phyloP scores from a whole-genome alignment of 2,888 invertebrate species.

The Drosophila fulvimacula region DNA sequence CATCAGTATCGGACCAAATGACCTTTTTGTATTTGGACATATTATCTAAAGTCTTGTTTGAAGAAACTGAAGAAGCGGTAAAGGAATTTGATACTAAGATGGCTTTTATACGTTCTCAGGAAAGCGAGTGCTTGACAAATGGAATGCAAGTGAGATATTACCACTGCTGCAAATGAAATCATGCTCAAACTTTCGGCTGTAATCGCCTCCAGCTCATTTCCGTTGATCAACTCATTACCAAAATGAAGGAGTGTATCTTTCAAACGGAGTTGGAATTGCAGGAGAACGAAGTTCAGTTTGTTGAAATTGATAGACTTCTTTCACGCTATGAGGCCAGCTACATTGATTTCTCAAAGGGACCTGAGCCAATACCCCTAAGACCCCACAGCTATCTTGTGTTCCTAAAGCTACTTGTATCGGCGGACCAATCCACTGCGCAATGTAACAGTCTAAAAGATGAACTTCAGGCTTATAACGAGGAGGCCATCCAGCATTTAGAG shows the following conservation, averaged over 20 bases:
- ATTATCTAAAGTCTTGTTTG: conserved; percentile 46
- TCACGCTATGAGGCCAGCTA: conserved; percentile 14
- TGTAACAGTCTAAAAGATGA: conserved; percentile 38
- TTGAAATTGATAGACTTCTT: conserved; percentile 30
- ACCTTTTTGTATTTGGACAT: conserved; percentile 60
- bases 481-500: neutral
- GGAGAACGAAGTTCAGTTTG: conserved; percentile 34
- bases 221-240: conserved; percentile 32
- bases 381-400: conserved; percentile 31
- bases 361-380: neutral
- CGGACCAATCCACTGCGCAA: conserved; percentile 37
- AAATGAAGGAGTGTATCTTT: conserved; percentile 26
- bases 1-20: conserved; percentile 35
- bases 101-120: conserved; percentile 49
- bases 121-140: conserved; percentile 36
- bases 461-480: conserved; percentile 33
- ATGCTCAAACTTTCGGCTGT: neutral
- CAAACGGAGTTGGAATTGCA: conserved; percentile 52
- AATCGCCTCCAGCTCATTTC: conserved; percentile 24
- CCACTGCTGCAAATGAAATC: neutral
- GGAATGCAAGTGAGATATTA: conserved; percentile 34
- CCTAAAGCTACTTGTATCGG: conserved; percentile 41
- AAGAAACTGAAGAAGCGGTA: conserved; percentile 52
- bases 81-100: conserved; percentile 55
- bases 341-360: neutral